Base-by-base conservation (phyloP, 2,113 vertebrate species). In the Boulengeromyrus knoepffleri region DNA sequence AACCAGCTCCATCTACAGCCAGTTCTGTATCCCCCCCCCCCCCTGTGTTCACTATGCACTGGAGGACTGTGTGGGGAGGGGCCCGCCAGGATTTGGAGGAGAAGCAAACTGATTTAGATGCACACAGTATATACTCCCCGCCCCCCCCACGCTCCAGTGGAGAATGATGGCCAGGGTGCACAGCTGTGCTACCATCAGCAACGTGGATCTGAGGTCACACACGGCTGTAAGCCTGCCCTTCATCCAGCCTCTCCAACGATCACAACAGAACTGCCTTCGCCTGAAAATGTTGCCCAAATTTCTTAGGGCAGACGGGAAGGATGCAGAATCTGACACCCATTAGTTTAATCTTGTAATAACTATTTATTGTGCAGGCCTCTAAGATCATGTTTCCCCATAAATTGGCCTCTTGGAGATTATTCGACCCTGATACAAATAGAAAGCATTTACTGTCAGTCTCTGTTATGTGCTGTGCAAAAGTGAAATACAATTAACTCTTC, bases 361-460 rank as follows among this genome's bases (percentile, higher is more conserved):
- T 80, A 80, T 80, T 80, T 80, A 80, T 80, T 80, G 74, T 80
- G 74, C 5, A 80, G 74, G 17, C 0, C 74, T 85, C 46, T 49
- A 47, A 27, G 83, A 49, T 85, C 83, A 49, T 46, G 24, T 49
- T 85, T 85, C 42, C 24, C 19, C 42, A 85, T 47, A 85, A 49
- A 85, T 85, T 49, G 42, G 42, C 42, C 42, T 49, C 42, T 49
- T 47, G 83, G 83, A 85, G 42, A 85, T 85, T 85, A 47, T 85
- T 85, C 12, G 15, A 49, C 83, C 42, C 46, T 49, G 46, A 49
- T 49, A 85, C 46, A 49, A 85, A n/a, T 85, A 24, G 83, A 46
- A n/a, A 47, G 83, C 83, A 46, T 85, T 85, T 49, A 49, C 42
- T 85, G 83, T 85, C 83, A 85, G 46, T 85, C 83, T 85, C 46